These are phyloP conservation scores for Chloroceryle amazona DNA, from an alignment of 2,797 vertebrate genomes.

Conservation along the genomic window DNA sequence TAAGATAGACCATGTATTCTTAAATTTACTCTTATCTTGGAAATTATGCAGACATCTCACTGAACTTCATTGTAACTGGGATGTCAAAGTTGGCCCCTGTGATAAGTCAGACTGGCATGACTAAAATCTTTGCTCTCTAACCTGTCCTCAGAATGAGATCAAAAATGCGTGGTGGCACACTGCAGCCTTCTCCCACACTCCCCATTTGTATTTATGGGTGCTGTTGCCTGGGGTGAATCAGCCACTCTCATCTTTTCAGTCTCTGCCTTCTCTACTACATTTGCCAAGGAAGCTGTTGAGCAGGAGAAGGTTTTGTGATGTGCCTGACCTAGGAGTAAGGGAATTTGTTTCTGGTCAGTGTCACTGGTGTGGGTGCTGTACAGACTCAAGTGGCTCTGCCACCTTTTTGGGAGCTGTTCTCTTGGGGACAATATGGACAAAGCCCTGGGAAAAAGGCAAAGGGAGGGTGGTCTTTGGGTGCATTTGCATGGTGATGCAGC, in stretches of 20 bases:
- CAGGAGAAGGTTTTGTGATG: not conserved
- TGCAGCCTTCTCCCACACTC: not conserved
- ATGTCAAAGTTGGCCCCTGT: not conserved
- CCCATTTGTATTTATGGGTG: not conserved
- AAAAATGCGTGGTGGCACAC: not conserved
- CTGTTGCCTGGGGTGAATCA: not conserved
- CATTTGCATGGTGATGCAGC: not conserved
- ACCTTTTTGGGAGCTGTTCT: not conserved
- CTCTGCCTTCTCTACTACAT: not conserved
- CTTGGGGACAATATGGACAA: not conserved
- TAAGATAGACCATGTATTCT: not conserved
- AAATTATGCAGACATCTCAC: not conserved
- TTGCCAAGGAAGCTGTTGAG: not conserved
- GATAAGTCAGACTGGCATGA: not conserved
- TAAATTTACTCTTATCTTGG: not conserved
- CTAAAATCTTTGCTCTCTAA: not conserved
- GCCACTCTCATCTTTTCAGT: not conserved
- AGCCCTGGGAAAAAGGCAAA: not conserved
- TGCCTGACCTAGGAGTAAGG: not conserved
- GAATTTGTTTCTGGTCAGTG: not conserved
- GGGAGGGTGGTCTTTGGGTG: not conserved
- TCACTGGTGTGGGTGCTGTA: accelerated
- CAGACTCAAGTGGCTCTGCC: not conserved
- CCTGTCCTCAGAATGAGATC: not conserved
- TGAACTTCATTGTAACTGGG: not conserved